These are phyloP conservation scores for Corbicula japonica DNA, from an alignment of 2,888 invertebrate species.

Conservation along the genomic window DNA sequence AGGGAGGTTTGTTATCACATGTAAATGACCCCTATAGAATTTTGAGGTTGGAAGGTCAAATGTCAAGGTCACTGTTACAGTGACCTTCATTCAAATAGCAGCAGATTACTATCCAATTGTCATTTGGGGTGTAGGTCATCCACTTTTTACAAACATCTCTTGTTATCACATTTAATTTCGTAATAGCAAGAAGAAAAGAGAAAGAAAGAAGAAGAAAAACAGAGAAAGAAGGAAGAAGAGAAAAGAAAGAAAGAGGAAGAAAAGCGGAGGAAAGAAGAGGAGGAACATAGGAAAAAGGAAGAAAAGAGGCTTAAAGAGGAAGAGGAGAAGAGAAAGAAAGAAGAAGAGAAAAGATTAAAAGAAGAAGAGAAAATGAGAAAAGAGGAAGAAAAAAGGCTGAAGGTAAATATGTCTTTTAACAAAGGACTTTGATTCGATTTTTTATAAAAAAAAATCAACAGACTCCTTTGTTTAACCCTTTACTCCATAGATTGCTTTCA, in stretches of 20 bases:
- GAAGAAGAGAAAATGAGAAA: constrained; percentile 52
- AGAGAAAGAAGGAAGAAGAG: constrained; percentile 55
- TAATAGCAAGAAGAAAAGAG: constrained; percentile 59
- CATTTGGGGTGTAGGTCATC: too few species aligned
- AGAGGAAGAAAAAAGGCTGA: constrained; percentile 48
- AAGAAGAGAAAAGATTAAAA: constrained; percentile 58
- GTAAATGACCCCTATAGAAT: too few species aligned
- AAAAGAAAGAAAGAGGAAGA: constrained; percentile 62
- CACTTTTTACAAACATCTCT: too few species aligned
- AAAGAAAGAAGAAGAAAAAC: constrained; percentile 65
- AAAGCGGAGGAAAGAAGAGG: constrained; percentile 57
- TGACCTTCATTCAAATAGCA: too few species aligned
- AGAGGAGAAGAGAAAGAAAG: constrained; percentile 46
- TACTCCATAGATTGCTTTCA: too few species aligned
- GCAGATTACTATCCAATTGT: too few species aligned
- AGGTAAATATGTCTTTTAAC: constrained; percentile 44
- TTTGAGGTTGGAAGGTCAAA: too few species aligned
- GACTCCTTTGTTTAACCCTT: too few species aligned
- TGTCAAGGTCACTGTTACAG: too few species aligned
- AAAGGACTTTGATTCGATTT: too few species aligned
- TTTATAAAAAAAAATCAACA: too few species aligned
- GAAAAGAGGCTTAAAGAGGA: constrained; percentile 58
- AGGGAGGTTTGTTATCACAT: too few species aligned
- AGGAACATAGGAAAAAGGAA: constrained; percentile 57
- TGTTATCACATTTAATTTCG: constrained; percentile 26